Evolutionary conservation across 2,888 invertebrate species (phyloP).

Genomic region (Gerosis bhagava): DNA sequence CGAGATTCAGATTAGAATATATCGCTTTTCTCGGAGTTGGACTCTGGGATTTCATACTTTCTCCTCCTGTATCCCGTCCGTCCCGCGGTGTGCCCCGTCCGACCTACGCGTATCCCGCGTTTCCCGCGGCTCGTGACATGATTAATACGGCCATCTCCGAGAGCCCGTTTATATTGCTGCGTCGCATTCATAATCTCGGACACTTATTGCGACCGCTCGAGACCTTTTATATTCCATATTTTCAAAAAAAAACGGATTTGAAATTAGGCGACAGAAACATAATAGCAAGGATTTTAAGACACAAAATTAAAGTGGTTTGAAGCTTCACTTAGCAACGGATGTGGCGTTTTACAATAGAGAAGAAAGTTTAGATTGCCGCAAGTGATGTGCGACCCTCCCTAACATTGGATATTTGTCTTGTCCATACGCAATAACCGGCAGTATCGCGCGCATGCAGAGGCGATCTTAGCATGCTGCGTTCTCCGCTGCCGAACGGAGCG

Average conservation of each 20-base stretch:
- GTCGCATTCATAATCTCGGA: no score
- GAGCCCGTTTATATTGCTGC: not conserved
- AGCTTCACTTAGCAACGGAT: slow-evolving; percentile 6
- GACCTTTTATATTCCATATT: not conserved
- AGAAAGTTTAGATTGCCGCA: slow-evolving; percentile 13
- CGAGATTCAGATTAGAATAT: slow-evolving; percentile 18
- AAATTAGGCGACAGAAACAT: not conserved
- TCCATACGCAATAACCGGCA: not conserved
- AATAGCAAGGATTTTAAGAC: no score
- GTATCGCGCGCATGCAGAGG: slow-evolving; percentile 10
- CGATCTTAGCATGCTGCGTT: slow-evolving; percentile 9
- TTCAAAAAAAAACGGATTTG: not conserved
- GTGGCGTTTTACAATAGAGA: slow-evolving; percentile 4
- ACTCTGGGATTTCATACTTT: slow-evolving; percentile 2
- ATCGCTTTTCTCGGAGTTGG: slow-evolving; percentile 5
- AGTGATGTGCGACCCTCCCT: slow-evolving; percentile 12
- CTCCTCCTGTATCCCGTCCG: not conserved
- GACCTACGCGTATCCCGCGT: slow-evolving; percentile 5
- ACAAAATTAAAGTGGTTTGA: not conserved
- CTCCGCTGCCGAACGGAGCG: slow-evolving; percentile 9
- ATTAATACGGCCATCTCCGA: slow-evolving; percentile 8
- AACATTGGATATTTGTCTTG: slow-evolving; percentile 10
- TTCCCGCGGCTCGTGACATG: slow-evolving; percentile 16
- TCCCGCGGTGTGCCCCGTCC: slow-evolving; percentile 3
- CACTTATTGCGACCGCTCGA: no score